Evolutionary conservation across 2,888 invertebrate genomes (phyloP).

Genomic region (Archaeoteleia sp.): DNA sequence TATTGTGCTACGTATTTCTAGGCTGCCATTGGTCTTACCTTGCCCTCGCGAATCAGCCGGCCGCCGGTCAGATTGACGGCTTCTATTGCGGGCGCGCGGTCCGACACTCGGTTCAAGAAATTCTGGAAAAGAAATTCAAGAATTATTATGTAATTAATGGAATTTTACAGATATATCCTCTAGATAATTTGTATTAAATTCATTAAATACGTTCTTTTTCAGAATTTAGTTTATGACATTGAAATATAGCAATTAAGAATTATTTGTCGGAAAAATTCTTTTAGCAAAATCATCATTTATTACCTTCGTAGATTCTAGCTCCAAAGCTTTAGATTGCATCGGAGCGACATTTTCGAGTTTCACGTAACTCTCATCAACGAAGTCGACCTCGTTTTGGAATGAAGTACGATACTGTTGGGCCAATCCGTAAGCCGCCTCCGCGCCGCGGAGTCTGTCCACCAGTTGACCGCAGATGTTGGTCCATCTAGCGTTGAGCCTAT

Average conservation of each 20-base stretch:
- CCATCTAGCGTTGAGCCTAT: conserved; percentile 92
- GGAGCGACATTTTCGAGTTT: conserved; percentile 87
- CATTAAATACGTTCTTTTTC: too few species aligned
- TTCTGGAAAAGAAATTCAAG: conserved; percentile 79
- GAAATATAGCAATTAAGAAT: not conserved
- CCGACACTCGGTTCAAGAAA: conserved; percentile 93
- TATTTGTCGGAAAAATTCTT: too few species aligned
- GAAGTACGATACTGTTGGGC: conserved; percentile 93
- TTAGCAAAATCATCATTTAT: too few species aligned
- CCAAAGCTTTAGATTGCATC: conserved; percentile 80
- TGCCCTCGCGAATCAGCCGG: conserved; percentile 96
- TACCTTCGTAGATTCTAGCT: conserved; percentile 88
- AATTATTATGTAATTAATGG: too few species aligned
- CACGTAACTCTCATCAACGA: conserved; percentile 90
- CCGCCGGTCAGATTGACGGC: conserved; percentile 96
- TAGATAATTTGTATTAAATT: conserved; percentile 8
- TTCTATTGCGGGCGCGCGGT: conserved; percentile 95
- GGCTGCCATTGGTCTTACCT: conserved; percentile 89
- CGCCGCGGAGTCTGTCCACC: conserved; percentile 91
- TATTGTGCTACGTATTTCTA: conserved; percentile 60
- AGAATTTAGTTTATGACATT: too few species aligned
- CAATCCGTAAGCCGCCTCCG: conserved; percentile 92
- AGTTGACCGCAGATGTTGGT: conserved; percentile 92
- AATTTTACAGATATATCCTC: too few species aligned
- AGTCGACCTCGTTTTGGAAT: conserved; percentile 90